These are phyloP conservation scores for Drosophila ezoana DNA, from an alignment of 2,888 invertebrate species.

Conservation along the genomic window DNA sequence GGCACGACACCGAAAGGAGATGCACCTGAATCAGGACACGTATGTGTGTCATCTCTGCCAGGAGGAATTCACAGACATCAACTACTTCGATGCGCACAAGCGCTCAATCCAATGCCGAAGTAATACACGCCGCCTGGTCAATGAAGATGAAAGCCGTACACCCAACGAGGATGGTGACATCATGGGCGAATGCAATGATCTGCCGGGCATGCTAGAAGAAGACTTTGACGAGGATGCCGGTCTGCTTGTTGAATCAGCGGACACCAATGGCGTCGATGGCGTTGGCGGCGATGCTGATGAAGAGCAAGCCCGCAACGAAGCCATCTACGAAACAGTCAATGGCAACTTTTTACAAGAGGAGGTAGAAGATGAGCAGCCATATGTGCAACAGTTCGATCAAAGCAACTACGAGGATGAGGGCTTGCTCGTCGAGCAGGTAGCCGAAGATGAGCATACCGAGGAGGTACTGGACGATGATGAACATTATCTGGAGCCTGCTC, in stretches of 20 bases:
- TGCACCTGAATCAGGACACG: conserved; percentile 78
- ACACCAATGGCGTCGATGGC: conserved; percentile 2
- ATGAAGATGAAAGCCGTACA: conserved; percentile 6
- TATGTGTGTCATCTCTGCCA: conserved; percentile 77
- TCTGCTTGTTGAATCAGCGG: conserved; percentile 41
- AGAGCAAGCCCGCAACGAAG: conserved; percentile 2
- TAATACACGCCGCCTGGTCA: conserved; percentile 68
- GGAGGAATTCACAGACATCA: conserved; percentile 82
- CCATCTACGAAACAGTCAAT: conserved; percentile 21
- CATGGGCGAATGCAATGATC: conserved; percentile 13
- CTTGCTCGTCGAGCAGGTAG: conserved; percentile 44
- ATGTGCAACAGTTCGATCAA: conserved; percentile 47
- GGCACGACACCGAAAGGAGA: conserved; percentile 81
- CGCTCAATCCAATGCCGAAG: conserved; percentile 82
- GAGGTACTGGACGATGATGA: conserved; percentile 43
- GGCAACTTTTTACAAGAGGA: conserved; percentile 34
- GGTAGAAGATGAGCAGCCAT: conserved; percentile 15
- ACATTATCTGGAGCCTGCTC: conserved; percentile 28
- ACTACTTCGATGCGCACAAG: conserved; percentile 82
- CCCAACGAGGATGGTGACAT: background rate
- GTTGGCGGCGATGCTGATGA: background rate
- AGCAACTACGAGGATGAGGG: conserved; percentile 35
- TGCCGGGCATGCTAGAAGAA: conserved; percentile 51
- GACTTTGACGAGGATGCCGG: conserved; percentile 69
- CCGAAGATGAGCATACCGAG: conserved; percentile 22